Base-by-base conservation (phyloP, 2,113 vertebrate genomes). In the Heteronetta atricapilla region DNA sequence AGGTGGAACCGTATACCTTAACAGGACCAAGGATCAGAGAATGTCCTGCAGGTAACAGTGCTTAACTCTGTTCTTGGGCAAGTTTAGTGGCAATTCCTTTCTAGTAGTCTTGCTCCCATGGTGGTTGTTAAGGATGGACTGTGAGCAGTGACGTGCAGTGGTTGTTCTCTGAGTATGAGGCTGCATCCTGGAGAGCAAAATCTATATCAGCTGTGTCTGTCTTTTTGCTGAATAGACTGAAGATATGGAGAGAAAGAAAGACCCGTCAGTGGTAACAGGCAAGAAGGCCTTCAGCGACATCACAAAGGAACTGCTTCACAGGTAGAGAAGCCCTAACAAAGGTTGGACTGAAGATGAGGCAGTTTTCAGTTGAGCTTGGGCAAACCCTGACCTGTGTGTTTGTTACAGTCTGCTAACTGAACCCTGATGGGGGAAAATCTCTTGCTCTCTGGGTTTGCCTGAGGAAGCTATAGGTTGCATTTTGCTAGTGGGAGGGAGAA, bases 241-340 rank as follows among this genome's bases (percentile, higher is more conserved):
- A 25, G 75, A 29, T 2, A 13, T 34, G 19, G 58, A 55, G 29
- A 17, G 86, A 22, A 90, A 59, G 44, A 11, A 13, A 15, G 46
- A 55, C 0, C 0, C 0, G 0, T 58, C 42, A 1, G 8, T 28
- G 3, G 40, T 97, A 55, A 33, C 38, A 2, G 88, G 89, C 2
- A 50, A 97, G 79, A 97, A 97, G 33, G 8, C 31, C 63, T 89
- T 98, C 78, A 98, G 98, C 3, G 29, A 34, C 22, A 38, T 98
- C 80, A 95, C 89, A 2, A 90, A 66, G 82, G 95, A 98, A 34
- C 95, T 98, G 55, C 58, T 78, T 15, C 95, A 80, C 52, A 98
- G 97, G 98, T 98, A 78, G 7, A 31, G 52, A 31, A 11, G 17
- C 36, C 53, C 73, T 22, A 16, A 62, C 26, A n/a, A n/a, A 48